These are phyloP conservation scores for Willowsia nigromaculata DNA, from an alignment of 2,888 invertebrate species.

Conservation along the genomic window DNA sequence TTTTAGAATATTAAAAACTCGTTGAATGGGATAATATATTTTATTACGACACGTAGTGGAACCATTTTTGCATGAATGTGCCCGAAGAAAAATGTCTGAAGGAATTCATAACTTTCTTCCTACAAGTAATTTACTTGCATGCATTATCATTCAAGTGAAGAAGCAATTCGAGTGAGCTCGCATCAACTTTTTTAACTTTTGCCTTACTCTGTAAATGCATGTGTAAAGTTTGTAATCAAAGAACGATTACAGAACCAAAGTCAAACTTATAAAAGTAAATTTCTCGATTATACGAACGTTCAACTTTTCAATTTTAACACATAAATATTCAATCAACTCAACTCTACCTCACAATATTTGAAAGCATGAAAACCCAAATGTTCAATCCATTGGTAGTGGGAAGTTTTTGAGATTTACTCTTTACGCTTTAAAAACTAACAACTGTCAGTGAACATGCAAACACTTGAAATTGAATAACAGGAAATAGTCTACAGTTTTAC, in stretches of 20 bases:
- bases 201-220: background rate
- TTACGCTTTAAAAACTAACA: no score
- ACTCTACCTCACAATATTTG: background rate
- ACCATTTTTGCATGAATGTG: background rate
- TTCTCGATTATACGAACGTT: background rate
- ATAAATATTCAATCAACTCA: slow-evolving; percentile 29
- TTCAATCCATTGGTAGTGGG: no score
- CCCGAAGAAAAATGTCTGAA: background rate
- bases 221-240: background rate
- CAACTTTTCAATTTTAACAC: slow-evolving; percentile 8
- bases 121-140: background rate
- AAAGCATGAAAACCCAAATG: background rate
- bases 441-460: no score
- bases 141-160: background rate
- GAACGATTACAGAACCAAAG: background rate
- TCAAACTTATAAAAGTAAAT: background rate
- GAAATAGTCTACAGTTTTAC: no score
- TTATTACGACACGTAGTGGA: background rate
- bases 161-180: background rate
- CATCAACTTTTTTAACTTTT: background rate
- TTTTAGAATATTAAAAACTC: background rate
- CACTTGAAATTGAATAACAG: no score
- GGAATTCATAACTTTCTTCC: slow-evolving; percentile 4
- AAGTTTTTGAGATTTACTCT: no score
- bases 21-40: background rate